phyloP scores from a whole-genome alignment of 2,113 vertebrate species.

The Oxyruncus cristatus region DNA sequence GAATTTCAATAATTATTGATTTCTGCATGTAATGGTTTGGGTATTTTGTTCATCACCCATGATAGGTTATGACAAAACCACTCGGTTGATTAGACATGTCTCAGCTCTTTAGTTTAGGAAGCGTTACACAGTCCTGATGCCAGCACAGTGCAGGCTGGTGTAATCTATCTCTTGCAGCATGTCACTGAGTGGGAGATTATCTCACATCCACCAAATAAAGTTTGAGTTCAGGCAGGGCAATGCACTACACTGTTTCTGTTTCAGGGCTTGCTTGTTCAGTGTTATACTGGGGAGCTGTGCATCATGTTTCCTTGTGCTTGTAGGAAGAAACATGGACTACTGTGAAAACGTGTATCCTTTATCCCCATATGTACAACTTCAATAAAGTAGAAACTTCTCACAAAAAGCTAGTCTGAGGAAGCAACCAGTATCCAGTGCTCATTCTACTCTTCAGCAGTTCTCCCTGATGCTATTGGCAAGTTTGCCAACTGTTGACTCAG shows the following conservation, averaged over 20 bases:
- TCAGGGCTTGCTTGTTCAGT: neutral
- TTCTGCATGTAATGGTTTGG: neutral
- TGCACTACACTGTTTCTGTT: neutral
- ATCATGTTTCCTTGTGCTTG: neutral
- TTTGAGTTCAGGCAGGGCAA: neutral
- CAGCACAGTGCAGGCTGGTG: neutral
- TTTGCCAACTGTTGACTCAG: neutral
- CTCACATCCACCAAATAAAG: neutral
- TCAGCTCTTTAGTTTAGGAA: neutral
- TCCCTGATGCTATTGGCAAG: neutral
- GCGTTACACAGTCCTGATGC: neutral
- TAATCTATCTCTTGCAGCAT: neutral
- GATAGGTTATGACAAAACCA: neutral
- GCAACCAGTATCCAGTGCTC: neutral
- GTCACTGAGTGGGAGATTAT: neutral
- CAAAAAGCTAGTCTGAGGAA: neutral
- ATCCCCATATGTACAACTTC: neutral
- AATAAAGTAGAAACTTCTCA: neutral
- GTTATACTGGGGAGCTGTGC: neutral
- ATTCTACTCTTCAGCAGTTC: neutral
- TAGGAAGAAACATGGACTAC: neutral
- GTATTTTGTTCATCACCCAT: neutral
- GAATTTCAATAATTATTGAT: neutral
- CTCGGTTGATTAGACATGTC: neutral
- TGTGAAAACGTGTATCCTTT: accelerated